Evolutionary conservation across 2,888 invertebrate genomes (phyloP).

Genomic region (Automeris io): DNA sequence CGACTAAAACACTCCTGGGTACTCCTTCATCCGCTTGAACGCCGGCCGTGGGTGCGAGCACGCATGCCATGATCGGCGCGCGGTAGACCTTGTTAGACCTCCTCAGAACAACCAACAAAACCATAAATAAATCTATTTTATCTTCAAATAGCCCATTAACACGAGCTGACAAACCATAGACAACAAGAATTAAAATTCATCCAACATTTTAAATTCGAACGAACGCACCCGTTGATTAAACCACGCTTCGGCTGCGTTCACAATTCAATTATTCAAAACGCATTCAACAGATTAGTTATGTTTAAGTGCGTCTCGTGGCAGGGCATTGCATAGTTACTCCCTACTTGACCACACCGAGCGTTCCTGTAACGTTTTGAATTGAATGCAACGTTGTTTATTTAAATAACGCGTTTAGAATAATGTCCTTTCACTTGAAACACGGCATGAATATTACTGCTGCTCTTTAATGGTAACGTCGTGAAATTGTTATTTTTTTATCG

Average conservation of each 20-base stretch:
- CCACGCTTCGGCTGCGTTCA: constrained; percentile 20
- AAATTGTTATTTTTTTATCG: too few species aligned
- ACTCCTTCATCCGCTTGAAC: too few species aligned
- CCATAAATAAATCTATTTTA: too few species aligned
- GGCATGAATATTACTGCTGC: constrained; percentile 18
- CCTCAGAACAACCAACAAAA: too few species aligned
- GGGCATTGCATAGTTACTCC: constrained; percentile 42
- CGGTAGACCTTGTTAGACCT: too few species aligned
- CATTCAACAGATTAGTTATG: constrained; percentile 54
- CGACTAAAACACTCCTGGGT: too few species aligned
- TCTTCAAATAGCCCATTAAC: too few species aligned
- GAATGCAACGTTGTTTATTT: constrained; percentile 54
- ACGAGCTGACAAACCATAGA: too few species aligned
- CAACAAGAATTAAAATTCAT: background rate
- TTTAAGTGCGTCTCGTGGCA: constrained; percentile 38
- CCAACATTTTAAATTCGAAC: constrained; percentile 2
- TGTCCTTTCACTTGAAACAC: constrained; percentile 30
- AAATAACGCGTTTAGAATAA: constrained; percentile 38
- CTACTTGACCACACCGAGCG: constrained; percentile 60
- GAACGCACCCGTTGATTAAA: constrained; percentile 1
- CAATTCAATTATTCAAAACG: constrained; percentile 34
- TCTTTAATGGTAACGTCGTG: too few species aligned
- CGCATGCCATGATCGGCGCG: too few species aligned
- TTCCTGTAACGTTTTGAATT: constrained; percentile 49
- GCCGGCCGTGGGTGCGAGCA: too few species aligned